Conservation (phyloP, 2,797 vertebrate genomes). For the Leptoclinus maculatus region DNA sequence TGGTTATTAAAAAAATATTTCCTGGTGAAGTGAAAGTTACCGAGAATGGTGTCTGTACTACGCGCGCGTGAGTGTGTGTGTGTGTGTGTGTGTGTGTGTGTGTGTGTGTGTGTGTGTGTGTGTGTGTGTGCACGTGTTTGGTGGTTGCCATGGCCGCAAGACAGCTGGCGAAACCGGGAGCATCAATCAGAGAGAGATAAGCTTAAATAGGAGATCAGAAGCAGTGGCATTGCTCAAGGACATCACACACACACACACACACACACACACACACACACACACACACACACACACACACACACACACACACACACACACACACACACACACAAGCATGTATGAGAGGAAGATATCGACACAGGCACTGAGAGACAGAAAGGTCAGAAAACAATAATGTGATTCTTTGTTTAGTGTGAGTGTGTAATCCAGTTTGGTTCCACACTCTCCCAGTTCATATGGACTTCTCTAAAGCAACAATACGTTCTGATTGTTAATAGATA, state of each 20-base stretch:
- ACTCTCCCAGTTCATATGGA: not conserved
- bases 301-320: constrained; percentile 29
- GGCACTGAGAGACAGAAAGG: not conserved
- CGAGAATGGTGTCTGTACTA: not conserved
- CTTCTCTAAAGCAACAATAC: not conserved
- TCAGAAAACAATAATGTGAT: constrained; percentile 6
- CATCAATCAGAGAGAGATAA: constrained; percentile 62
- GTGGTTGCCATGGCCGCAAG: constrained; percentile 59
- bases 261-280: constrained; percentile 25
- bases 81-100: not conserved
- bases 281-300: constrained; percentile 18
- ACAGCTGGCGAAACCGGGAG: constrained; percentile 58
- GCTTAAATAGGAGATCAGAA: constrained; percentile 67
- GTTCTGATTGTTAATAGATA: not conserved
- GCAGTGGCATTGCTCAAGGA: constrained; percentile 62
- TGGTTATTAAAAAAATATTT: constrained; percentile 8
- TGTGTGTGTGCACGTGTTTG: constrained; percentile 2
- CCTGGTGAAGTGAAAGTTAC: not conserved
- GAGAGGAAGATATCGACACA: constrained; percentile 16
- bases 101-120: not conserved
- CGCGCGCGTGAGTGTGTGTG: not conserved
- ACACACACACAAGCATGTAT: not conserved
- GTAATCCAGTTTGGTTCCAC: not conserved
- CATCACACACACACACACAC: constrained; percentile 37
- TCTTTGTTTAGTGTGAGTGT: not conserved